These are phyloP conservation scores for Mustela lutreola DNA, from an alignment of 2,113 vertebrate species.

Conservation along the genomic window DNA sequence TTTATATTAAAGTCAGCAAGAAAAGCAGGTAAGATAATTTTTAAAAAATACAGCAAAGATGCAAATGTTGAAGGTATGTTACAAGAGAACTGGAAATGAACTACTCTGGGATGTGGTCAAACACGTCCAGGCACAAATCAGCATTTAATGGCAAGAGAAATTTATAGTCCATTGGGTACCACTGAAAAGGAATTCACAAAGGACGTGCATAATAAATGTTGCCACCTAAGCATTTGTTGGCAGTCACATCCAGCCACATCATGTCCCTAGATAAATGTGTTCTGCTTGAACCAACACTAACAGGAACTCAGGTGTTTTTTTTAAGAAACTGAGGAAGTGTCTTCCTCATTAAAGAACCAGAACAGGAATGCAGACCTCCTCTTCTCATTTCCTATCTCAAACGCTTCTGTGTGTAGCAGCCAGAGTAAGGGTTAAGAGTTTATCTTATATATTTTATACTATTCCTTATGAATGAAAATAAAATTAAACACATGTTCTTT, in stretches of 20 bases:
- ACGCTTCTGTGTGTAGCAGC: no score
- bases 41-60: neutral
- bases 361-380: neutral
- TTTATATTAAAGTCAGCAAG: conserved; percentile 11
- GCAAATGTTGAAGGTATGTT: neutral
- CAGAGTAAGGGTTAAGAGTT: neutral
- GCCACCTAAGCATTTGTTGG: neutral
- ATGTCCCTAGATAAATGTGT: neutral
- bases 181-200: neutral
- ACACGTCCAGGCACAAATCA: neutral
- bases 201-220: neutral
- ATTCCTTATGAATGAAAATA: neutral
- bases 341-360: neutral
- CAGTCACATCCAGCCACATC: neutral
- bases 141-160: neutral
- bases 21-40: conserved; percentile 35
- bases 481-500: neutral
- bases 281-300: neutral
- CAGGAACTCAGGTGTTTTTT: neutral
- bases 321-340: neutral
- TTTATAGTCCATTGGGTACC: neutral
- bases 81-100: neutral
- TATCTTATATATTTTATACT: neutral
- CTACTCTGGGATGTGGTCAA: neutral
- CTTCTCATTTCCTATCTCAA: neutral